phyloP scores from a whole-genome alignment of 2,888 invertebrate genomes.

The Eupeodes latifasciatus region DNA sequence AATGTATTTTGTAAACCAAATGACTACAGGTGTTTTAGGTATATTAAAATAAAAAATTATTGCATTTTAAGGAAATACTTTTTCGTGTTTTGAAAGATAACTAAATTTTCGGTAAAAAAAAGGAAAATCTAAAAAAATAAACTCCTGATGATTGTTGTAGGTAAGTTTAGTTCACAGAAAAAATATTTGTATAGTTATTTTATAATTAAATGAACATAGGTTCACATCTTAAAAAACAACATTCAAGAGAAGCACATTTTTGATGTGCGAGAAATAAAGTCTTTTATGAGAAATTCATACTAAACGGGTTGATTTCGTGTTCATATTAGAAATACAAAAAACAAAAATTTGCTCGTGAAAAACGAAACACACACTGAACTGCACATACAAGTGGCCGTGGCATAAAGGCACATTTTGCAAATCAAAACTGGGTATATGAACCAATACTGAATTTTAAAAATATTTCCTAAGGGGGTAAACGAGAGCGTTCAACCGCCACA shows the following conservation, averaged over 20 bases:
- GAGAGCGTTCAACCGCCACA: conserved; percentile 48
- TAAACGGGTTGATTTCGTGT: conserved; percentile 16
- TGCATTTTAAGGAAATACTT: background rate
- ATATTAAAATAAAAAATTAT: background rate
- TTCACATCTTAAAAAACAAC: background rate
- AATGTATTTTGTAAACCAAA: background rate
- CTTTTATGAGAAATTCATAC: conserved; percentile 27
- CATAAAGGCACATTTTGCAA: conserved; percentile 10
- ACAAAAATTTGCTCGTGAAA: background rate
- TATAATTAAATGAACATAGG: conserved; percentile 3
- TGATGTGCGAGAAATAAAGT: conserved; percentile 28
- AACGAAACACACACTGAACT: conserved; percentile 14
- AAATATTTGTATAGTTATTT: background rate
- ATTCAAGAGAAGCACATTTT: conserved; percentile 4
- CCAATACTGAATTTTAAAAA: background rate
- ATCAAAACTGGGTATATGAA: background rate
- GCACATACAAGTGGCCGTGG: conserved; percentile 23
- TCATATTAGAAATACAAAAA: background rate
- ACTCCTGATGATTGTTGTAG: background rate
- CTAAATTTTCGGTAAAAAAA: no score
- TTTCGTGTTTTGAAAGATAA: background rate
- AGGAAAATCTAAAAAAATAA: background rate
- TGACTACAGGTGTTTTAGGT: background rate
- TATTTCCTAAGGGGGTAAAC: conserved; percentile 27
- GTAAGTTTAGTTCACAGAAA: background rate